Percentiles rank a stretch among this genome's conserved stretches.
phyloP scores from a whole-genome alignment of 2,888 invertebrate genomes.

The Actias luna region DNA sequence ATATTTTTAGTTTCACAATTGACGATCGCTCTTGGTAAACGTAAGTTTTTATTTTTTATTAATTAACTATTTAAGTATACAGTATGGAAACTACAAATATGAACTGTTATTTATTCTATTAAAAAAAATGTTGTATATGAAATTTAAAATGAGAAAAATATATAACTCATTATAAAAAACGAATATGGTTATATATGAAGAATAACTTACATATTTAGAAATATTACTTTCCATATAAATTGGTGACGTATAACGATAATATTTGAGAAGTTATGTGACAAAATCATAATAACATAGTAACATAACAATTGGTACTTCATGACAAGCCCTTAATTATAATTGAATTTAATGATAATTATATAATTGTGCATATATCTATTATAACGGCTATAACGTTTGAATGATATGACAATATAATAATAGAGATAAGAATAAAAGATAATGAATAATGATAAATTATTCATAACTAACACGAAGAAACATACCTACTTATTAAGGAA shows the following conservation, averaged over 20 bases:
- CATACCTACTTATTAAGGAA: not conserved
- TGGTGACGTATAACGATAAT: no score
- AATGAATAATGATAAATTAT: not conserved
- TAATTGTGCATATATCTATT: no score
- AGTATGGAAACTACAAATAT: not conserved
- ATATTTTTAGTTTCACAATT: conserved; percentile 37
- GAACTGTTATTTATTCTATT: not conserved
- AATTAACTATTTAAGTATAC: not conserved
- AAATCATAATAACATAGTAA: no score
- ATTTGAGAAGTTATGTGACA: no score
- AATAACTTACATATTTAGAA: no score
- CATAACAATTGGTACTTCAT: no score
- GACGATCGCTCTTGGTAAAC: conserved; percentile 34
- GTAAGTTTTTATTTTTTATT: conserved; percentile 38
- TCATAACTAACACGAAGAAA: not conserved
- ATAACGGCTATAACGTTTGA: not conserved
- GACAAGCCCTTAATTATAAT: no score
- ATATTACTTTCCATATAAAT: no score
- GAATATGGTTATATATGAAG: no score
- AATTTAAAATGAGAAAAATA: not conserved
- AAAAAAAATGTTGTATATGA: no score
- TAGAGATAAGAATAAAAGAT: not conserved
- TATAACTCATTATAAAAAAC: no score
- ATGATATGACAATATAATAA: not conserved
- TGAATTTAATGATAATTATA: no score